phyloP scores from a whole-genome alignment of 2,113 vertebrate species.

The Oreotragus oreotragus region DNA sequence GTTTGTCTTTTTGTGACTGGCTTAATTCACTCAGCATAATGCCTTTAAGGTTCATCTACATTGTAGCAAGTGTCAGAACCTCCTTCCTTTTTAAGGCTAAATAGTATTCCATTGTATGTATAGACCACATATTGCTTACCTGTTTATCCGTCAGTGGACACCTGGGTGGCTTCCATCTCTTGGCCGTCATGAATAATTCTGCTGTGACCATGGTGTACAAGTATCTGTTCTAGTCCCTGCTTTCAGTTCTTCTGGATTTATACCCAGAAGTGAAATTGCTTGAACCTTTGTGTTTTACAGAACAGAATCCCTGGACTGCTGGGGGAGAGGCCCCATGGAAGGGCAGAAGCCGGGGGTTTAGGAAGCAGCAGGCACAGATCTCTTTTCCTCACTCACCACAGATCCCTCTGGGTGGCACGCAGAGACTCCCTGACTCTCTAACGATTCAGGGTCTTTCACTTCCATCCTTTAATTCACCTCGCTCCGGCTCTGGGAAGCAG shows the following conservation, averaged over 20 bases:
- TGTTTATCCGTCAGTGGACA: rapidly evolving
- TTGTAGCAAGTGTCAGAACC: not conserved
- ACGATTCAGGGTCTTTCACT: not conserved
- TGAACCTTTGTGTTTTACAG: not conserved
- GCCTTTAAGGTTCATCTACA: not conserved
- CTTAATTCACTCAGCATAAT: not conserved
- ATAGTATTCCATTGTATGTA: not conserved
- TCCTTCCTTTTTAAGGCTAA: not conserved
- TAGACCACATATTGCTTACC: not conserved
- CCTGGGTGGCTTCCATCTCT: not conserved
- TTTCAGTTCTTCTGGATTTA: not conserved
- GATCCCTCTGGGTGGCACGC: no score
- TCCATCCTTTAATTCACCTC: not conserved
- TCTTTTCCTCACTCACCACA: no score
- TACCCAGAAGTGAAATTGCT: not conserved
- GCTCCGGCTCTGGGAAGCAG: not conserved
- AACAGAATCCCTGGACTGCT: not conserved
- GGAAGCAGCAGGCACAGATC: not conserved
- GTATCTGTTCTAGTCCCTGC: not conserved
- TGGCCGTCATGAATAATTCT: not conserved
- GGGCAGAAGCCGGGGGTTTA: not conserved
- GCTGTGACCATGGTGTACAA: not conserved
- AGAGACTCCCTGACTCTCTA: not conserved
- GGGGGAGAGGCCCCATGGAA: not conserved
- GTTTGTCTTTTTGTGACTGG: not conserved